phyloP scores from a whole-genome alignment of 2,113 vertebrate species.

The Platycercus adscitus region DNA sequence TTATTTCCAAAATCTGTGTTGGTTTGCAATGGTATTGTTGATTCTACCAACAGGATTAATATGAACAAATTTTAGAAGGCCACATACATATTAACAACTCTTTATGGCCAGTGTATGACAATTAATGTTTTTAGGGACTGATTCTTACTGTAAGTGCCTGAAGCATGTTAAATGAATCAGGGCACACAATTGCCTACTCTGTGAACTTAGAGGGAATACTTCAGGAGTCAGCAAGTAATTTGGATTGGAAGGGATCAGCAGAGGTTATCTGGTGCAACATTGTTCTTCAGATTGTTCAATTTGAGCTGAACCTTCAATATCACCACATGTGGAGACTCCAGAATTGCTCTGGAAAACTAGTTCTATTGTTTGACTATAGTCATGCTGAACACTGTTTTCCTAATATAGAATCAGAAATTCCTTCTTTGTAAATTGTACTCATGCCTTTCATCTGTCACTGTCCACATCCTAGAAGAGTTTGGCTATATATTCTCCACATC shows the following conservation, averaged over 20 bases:
- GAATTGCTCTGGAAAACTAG: not conserved
- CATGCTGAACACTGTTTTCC: not conserved
- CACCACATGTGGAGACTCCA: not conserved
- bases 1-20: not conserved
- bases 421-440: not conserved
- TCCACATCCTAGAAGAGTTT: not conserved
- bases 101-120: not conserved
- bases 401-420: not conserved
- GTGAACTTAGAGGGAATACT: not conserved
- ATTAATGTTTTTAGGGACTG: not conserved
- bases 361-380: not conserved
- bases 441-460: not conserved
- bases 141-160: not conserved
- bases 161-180: not conserved
- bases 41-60: not conserved
- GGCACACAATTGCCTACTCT: not conserved
- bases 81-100: rapidly evolving
- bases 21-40: not conserved
- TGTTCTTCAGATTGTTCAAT: not conserved
- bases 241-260: not conserved
- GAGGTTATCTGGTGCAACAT: not conserved
- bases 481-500: not conserved
- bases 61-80: not conserved
- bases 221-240: not conserved
- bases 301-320: not conserved